These are phyloP conservation scores for Tenualosa ilisha DNA, from an alignment of 2,797 vertebrate genomes.

Conservation along the genomic window DNA sequence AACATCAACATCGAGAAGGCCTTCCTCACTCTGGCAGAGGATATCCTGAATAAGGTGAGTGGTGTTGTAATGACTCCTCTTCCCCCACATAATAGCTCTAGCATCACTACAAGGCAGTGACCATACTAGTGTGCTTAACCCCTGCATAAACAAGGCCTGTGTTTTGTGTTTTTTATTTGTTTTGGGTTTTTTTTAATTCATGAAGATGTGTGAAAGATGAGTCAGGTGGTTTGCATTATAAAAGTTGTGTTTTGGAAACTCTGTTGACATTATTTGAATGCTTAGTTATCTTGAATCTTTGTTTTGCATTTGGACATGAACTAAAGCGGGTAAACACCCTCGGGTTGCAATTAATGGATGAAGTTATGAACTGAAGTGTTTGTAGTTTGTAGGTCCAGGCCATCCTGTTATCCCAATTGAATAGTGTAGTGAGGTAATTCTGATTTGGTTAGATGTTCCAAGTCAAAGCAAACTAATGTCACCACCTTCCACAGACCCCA, in stretches of 20 bases:
- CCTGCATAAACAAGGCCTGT: background rate
- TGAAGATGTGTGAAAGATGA: background rate
- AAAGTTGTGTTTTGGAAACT: background rate
- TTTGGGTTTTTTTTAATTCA: background rate
- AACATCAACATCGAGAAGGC: constrained; percentile 90
- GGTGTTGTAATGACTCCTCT: background rate
- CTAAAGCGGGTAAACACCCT: background rate
- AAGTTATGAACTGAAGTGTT: background rate
- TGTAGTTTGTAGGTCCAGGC: background rate
- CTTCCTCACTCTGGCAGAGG: constrained; percentile 87
- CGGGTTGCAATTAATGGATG: background rate
- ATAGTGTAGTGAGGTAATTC: background rate
- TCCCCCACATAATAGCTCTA: background rate
- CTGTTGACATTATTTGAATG: background rate
- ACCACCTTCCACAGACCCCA: constrained; percentile 71
- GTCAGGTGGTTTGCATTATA: background rate
- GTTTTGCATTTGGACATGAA: constrained; percentile 45
- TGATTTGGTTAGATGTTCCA: background rate
- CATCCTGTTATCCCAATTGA: background rate
- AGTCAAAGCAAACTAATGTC: background rate
- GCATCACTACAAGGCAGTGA: background rate
- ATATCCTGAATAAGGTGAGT: constrained; percentile 85
- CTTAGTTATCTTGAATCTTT: constrained; percentile 43
- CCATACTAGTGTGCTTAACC: background rate
- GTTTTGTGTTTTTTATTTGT: background rate